Evolutionary conservation across 2,888 invertebrate species (phyloP).

Genomic region (Silvanus unidentatus): DNA sequence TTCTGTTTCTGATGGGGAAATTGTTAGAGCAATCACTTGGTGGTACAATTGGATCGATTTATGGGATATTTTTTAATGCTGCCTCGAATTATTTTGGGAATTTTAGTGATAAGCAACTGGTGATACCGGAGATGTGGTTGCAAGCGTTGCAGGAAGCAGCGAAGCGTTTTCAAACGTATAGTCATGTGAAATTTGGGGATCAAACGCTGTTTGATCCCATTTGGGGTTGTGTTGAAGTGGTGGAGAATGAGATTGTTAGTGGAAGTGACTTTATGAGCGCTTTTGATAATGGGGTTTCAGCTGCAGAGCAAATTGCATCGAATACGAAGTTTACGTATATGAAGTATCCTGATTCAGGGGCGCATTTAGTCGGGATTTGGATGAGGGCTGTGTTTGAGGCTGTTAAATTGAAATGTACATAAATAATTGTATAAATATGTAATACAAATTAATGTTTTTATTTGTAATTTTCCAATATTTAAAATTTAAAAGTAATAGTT

Average conservation of each 20-base stretch:
- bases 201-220: constrained; percentile 57
- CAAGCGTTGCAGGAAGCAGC: constrained; percentile 48
- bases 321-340: constrained; percentile 19
- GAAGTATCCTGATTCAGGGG: constrained; percentile 54
- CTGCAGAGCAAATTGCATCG: constrained; percentile 41
- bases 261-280: constrained; percentile 32
- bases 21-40: constrained; percentile 68
- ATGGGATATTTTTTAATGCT: constrained; percentile 68
- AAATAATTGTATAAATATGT: not conserved
- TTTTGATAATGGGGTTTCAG: constrained; percentile 40
- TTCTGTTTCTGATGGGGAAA: constrained; percentile 46
- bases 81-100: constrained; percentile 51
- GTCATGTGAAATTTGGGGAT: constrained; percentile 57
- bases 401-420: constrained; percentile 38
- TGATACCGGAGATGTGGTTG: constrained; percentile 44
- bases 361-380: constrained; percentile 56
- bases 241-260: constrained; percentile 27
- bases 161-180: constrained; percentile 52
- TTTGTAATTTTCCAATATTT: not conserved
- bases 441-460: too few relatives aligned
- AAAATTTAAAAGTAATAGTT: not conserved
- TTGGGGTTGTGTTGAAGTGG: constrained; percentile 26
- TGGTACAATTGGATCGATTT: constrained; percentile 74
- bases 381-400: constrained; percentile 51
- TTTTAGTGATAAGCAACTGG: constrained; percentile 30